phyloP scores from a whole-genome alignment of 2,888 invertebrate genomes.

The Blastobasis lacticolella region DNA sequence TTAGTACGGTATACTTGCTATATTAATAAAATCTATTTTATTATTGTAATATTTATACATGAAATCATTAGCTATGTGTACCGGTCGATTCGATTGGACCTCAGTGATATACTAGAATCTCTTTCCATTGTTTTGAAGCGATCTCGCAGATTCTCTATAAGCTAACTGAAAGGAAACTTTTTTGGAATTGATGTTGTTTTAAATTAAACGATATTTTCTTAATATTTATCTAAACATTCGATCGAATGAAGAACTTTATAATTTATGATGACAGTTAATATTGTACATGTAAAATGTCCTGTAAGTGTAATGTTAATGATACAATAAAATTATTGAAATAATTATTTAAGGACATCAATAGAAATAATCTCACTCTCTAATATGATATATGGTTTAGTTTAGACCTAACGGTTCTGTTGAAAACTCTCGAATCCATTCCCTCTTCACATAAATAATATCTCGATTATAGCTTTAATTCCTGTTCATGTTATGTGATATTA shows the following conservation, averaged over 20 bases:
- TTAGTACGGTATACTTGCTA: slow-evolving; percentile 34
- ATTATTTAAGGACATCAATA: slow-evolving; percentile 19
- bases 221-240: slow-evolving; percentile 42
- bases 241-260: slow-evolving; percentile 26
- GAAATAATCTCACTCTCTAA: slow-evolving; percentile 1
- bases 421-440: slow-evolving; percentile 17
- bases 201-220: slow-evolving; percentile 55
- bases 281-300: slow-evolving; percentile 6
- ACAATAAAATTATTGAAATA: slow-evolving; percentile 11
- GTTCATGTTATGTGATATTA: no score
- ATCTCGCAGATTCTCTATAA: slow-evolving; percentile 18
- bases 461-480: slow-evolving; percentile 46
- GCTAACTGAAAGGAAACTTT: slow-evolving; percentile 25
- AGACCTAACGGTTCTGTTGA: slow-evolving; percentile 18
- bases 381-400: slow-evolving; percentile 13
- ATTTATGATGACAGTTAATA: slow-evolving; percentile 15
- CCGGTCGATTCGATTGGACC: slow-evolving; percentile 16
- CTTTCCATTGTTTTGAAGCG: slow-evolving; percentile 25
- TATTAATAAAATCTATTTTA: slow-evolving; percentile 48
- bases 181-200: slow-evolving; percentile 61
- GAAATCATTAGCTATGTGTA: slow-evolving; percentile 9
- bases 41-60: slow-evolving; percentile 26
- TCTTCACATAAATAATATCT: slow-evolving; percentile 23
- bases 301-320: slow-evolving; percentile 24
- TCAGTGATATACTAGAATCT: slow-evolving; percentile 34